These are phyloP conservation scores for Adoxophyes honmai DNA, from an alignment of 1,140 invertebrate species.

Conservation along the genomic window DNA sequence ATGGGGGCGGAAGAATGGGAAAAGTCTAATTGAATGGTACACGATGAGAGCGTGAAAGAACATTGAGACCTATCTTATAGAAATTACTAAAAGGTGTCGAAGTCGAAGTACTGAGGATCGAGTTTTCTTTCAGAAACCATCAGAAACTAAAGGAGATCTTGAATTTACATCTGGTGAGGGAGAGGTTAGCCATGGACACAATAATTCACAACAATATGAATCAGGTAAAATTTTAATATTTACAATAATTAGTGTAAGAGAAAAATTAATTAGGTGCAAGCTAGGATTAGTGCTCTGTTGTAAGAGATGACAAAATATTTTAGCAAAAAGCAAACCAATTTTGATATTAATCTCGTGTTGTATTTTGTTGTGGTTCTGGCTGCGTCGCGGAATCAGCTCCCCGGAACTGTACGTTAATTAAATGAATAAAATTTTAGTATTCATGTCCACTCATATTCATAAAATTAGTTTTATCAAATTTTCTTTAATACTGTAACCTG, in stretches of 20 bases:
- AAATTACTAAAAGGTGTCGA: too few species aligned
- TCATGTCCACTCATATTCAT: background rate
- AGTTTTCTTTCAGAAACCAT: constrained; percentile 76
- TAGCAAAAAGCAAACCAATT: constrained; percentile 17
- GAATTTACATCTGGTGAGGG: constrained; percentile 87
- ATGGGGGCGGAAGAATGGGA: constrained; percentile 1
- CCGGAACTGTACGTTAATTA: constrained; percentile 58
- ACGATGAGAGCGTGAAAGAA: background rate
- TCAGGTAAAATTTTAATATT: constrained; percentile 76
- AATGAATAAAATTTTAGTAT: constrained; percentile 16
- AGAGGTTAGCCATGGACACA: constrained; percentile 85
- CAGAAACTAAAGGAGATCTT: constrained; percentile 85
- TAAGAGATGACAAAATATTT: background rate
- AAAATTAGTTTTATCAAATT: background rate
- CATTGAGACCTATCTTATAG: background rate
- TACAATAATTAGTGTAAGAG: background rate
- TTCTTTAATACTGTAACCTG: too few species aligned
- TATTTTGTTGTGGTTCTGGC: constrained; percentile 38
- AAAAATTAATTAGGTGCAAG: background rate
- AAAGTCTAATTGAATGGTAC: background rate
- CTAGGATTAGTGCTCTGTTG: background rate
- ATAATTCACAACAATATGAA: constrained; percentile 84
- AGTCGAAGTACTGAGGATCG: background rate
- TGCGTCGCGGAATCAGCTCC: constrained; percentile 55
- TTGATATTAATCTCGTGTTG: constrained; percentile 21